Percentiles rank a stretch among this genome's conserved stretches.
phyloP scores from a whole-genome alignment of 2,888 invertebrate species.

The Panopea generosa region DNA sequence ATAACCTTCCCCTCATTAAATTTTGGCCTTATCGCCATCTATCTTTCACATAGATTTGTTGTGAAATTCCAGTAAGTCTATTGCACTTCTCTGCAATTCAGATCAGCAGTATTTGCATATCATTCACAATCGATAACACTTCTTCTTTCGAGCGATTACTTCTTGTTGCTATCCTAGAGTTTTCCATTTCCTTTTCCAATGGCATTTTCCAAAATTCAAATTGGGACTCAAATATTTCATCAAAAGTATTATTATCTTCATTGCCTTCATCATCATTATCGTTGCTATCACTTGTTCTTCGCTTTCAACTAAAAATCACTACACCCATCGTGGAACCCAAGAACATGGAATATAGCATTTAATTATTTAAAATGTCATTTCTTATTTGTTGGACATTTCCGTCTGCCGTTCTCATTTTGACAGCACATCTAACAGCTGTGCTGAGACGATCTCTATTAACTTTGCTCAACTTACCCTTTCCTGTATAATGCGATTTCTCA shows the following conservation, averaged over 20 bases:
- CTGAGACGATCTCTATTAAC: no score
- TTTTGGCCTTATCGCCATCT: background rate
- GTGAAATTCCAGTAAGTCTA: background rate
- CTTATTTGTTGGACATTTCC: no score
- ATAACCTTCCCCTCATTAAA: background rate
- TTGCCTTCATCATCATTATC: no score
- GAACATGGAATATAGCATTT: background rate
- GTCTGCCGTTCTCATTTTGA: background rate
- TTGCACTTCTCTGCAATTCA: no score
- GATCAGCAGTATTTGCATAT: background rate
- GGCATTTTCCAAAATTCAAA: background rate
- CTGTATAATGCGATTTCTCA: no score
- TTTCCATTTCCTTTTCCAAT: background rate
- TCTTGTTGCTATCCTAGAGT: no score
- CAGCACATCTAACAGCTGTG: background rate
- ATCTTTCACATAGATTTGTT: background rate
- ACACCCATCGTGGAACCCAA: background rate
- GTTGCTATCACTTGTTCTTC: no score
- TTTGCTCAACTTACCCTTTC: no score
- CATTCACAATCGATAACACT: background rate
- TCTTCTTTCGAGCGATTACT: background rate
- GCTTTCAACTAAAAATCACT: constrained; percentile 1
- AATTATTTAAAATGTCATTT: no score
- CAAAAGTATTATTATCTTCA: background rate
- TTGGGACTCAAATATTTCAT: background rate